phyloP scores from a whole-genome alignment of 2,113 vertebrate genomes.

The Crotalus tigris region DNA sequence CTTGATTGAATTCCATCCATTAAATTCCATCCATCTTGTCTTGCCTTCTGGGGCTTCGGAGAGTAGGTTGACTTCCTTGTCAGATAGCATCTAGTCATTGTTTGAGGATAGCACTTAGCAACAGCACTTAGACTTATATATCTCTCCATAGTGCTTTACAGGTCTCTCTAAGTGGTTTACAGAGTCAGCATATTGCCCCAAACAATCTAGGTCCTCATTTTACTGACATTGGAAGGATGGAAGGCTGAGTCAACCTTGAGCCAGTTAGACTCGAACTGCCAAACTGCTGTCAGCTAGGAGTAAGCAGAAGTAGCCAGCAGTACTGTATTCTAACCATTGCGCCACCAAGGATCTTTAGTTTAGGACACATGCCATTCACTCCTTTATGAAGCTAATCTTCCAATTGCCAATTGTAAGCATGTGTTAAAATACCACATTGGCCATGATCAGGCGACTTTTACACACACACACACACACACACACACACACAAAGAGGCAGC shows the following conservation, averaged over 20 bases:
- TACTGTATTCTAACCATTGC: too few species aligned
- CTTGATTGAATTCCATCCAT: neutral
- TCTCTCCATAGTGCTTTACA: too few species aligned
- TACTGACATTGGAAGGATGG: too few species aligned
- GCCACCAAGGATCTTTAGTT: too few species aligned
- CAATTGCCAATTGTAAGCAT: constrained; percentile 61
- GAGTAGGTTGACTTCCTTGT: neutral
- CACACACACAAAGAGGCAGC: constrained; percentile 59
- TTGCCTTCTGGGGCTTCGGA: neutral
- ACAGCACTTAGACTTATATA: too few species aligned
- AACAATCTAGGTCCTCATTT: too few species aligned
- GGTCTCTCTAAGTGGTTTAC: too few species aligned
- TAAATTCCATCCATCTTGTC: neutral
- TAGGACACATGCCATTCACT: neutral
- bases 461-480: constrained; percentile 50
- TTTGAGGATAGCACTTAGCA: neutral
- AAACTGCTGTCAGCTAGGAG: too few species aligned
- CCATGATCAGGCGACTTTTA: constrained; percentile 52
- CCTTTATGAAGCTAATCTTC: constrained; percentile 70
- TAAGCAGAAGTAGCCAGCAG: too few species aligned
- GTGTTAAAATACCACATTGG: constrained; percentile 68
- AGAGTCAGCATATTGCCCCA: too few species aligned
- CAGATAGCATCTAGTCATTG: neutral
- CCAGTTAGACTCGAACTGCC: too few species aligned
- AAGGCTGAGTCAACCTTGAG: too few species aligned